phyloP scores from a whole-genome alignment of 2,888 invertebrate species.

The Patella pellucida region DNA sequence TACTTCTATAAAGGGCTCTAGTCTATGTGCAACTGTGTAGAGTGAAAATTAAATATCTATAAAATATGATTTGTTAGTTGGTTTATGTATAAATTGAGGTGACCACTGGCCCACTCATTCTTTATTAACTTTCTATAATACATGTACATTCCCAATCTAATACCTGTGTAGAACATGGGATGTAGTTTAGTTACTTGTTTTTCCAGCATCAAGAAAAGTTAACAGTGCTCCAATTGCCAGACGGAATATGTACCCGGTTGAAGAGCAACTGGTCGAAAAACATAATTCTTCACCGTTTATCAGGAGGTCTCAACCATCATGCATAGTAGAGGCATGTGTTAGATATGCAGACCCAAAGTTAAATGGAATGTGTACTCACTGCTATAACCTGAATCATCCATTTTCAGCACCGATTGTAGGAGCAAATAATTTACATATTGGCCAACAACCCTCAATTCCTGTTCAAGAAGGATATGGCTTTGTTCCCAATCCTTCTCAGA shows the following conservation, averaged over 20 bases:
- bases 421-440: too few species aligned
- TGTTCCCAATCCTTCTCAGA: not conserved
- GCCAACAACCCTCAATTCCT: not conserved
- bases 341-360: constrained; percentile 44
- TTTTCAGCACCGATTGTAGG: too few species aligned
- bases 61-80: too few species aligned
- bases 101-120: too few species aligned
- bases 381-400: constrained; percentile 25
- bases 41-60: too few species aligned
- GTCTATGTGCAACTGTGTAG: too few species aligned
- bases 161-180: too few species aligned
- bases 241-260: not conserved
- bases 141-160: too few species aligned
- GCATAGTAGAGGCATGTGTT: constrained; percentile 30
- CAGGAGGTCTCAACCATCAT: not conserved
- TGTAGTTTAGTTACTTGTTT: not conserved
- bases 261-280: not conserved
- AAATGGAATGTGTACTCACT: constrained; percentile 38
- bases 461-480: not conserved
- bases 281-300: not conserved
- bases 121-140: too few species aligned
- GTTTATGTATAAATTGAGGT: too few species aligned
- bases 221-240: constrained; percentile 8
- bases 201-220: constrained; percentile 8
- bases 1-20: too few species aligned